Conservation (phyloP, 2,888 invertebrate genomes). For the Agrochola lota region DNA sequence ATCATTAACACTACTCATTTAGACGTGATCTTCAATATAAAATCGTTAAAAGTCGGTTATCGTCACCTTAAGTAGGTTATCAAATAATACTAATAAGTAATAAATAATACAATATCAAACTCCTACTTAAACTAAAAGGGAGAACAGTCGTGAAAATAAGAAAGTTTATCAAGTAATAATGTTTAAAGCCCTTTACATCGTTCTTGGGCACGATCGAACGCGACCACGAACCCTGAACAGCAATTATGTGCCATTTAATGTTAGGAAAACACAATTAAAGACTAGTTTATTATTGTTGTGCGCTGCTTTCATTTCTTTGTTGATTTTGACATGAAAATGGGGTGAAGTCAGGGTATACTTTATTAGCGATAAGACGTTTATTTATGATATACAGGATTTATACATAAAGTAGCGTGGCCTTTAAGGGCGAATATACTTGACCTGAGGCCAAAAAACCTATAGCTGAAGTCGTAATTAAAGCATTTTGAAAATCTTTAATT, state of each 20-base stretch:
- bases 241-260: constrained; percentile 46
- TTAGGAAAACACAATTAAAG: constrained; percentile 49
- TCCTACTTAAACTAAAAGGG: neutral
- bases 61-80: no score
- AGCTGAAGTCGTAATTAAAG: no score
- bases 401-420: neutral
- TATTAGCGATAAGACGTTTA: neutral
- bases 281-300: constrained; percentile 28
- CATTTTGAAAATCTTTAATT: no score
- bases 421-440: neutral
- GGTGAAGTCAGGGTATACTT: constrained; percentile 13
- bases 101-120: neutral
- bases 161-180: constrained; percentile 33
- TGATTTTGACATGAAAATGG: constrained; percentile 26
- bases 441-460: neutral
- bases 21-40: no score
- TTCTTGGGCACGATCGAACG: constrained; percentile 45
- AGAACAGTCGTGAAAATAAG: neutral
- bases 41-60: no score
- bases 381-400: neutral
- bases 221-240: constrained; percentile 28
- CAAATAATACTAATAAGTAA: neutral
- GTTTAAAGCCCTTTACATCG: constrained; percentile 31
- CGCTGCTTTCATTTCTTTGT: constrained; percentile 11
- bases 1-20: no score